Percentiles rank a stretch among this genome's conserved stretches.
These are phyloP conservation scores for Glossophaga mutica DNA, from an alignment of 2,797 vertebrate genomes.

Conservation along the genomic window DNA sequence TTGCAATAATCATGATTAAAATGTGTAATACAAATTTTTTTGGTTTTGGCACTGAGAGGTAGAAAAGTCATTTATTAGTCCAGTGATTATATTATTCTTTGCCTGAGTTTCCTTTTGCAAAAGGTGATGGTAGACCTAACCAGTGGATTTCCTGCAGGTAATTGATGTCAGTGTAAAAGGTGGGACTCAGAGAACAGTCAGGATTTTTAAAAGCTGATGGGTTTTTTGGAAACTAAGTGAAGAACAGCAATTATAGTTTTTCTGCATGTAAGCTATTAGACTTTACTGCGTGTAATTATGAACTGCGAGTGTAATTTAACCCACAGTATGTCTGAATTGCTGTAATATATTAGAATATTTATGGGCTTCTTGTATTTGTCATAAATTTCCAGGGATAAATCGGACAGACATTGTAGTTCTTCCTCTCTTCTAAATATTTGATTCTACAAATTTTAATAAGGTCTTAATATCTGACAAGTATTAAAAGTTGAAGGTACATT, in stretches of 20 bases:
- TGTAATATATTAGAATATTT: neutral
- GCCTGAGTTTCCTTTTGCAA: slow-evolving; percentile 32
- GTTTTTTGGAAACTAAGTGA: neutral
- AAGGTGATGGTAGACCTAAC: neutral
- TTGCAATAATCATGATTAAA: neutral
- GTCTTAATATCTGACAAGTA: slow-evolving; percentile 15
- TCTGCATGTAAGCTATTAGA: neutral
- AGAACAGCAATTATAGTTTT: neutral
- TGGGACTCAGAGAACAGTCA: neutral
- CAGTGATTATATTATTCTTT: neutral
- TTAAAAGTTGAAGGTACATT: slow-evolving; percentile 13
- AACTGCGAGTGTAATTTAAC: neutral
- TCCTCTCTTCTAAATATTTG: neutral
- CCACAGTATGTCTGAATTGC: neutral
- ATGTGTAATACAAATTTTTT: neutral
- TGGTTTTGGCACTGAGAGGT: neutral
- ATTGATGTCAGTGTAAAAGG: slow-evolving; percentile 20
- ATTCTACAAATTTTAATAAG: slow-evolving; percentile 43
- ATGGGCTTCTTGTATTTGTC: slow-evolving; percentile 4
- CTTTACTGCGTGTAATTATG: neutral
- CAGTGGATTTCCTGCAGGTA: slow-evolving; percentile 23
- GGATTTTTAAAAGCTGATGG: neutral
- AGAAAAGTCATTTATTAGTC: neutral
- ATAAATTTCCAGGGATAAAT: slow-evolving; percentile 12
- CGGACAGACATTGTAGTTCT: neutral